A percentile compares a stretch with the other conserved stretches of the same genome.
phyloP scores from a whole-genome alignment of 2,888 invertebrate genomes.

The Hemistola chrysoprasaria region DNA sequence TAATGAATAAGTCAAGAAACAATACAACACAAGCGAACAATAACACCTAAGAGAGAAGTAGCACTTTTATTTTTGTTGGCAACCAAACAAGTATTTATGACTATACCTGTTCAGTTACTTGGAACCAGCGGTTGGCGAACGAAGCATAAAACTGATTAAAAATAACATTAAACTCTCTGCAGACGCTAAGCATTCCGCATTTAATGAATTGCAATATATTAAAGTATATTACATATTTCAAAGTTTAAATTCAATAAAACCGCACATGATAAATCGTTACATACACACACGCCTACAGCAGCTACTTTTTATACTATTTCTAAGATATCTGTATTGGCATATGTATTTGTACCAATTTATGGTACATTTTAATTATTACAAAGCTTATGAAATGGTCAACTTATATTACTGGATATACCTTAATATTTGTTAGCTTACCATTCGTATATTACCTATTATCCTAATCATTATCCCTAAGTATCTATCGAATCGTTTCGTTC shows the following conservation, averaged over 20 bases:
- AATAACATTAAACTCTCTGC: neutral
- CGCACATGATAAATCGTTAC: constrained; percentile 1
- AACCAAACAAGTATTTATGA: constrained; percentile 8
- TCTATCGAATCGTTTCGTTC: too few relatives aligned
- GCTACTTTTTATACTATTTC: too few relatives aligned
- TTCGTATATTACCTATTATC: too few relatives aligned
- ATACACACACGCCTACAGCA: neutral
- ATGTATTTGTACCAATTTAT: too few relatives aligned
- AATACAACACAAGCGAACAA: constrained; percentile 1
- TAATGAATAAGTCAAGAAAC: constrained; percentile 2
- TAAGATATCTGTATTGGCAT: too few relatives aligned
- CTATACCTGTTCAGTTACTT: constrained; percentile 8
- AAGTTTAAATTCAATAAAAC: constrained; percentile 12
- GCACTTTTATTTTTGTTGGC: constrained; percentile 5
- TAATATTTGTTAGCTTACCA: too few relatives aligned
- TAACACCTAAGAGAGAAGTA: constrained; percentile 1
- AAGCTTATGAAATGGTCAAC: too few relatives aligned
- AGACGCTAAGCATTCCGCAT: constrained; percentile 1
- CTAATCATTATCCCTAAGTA: too few relatives aligned
- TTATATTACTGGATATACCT: too few relatives aligned
- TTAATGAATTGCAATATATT: constrained; percentile 6
- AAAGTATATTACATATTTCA: neutral
- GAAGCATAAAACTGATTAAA: constrained; percentile 4
- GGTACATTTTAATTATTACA: too few relatives aligned
- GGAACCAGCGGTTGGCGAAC: neutral